Conservation (phyloP, 2,888 invertebrate species). For the Nemotelus pantherinus region DNA sequence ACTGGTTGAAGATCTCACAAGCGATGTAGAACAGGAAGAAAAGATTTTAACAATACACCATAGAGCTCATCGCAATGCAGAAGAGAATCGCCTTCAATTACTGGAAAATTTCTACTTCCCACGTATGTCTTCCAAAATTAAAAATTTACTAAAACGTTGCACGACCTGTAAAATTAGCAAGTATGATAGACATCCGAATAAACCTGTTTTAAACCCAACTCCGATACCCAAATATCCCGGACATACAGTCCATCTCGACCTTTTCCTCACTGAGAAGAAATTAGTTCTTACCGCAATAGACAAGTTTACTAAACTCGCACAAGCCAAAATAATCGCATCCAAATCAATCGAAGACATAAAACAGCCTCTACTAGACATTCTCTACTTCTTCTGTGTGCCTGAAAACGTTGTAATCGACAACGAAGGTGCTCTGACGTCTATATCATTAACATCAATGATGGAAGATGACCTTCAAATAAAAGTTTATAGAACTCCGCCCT, state of each 20-base stretch:
- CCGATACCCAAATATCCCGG: conserved; percentile 11
- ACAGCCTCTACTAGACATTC: conserved; percentile 36
- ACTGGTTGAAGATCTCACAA: no score
- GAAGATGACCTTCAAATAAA: no score
- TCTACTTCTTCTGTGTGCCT: conserved; percentile 37
- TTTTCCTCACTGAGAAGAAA: conserved; percentile 2
- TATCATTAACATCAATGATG: no score
- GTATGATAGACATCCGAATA: conserved; percentile 28
- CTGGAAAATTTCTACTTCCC: conserved; percentile 23
- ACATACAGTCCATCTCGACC: conserved; percentile 16
- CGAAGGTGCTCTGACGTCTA: no score
- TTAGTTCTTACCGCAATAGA: conserved; percentile 42
- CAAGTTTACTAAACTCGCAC: conserved; percentile 43
- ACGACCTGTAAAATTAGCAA: conserved; percentile 5
- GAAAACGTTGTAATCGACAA: conserved; percentile 26
- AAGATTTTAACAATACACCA: no score
- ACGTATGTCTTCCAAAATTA: conserved; percentile 7
- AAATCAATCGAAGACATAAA: conserved; percentile 39
- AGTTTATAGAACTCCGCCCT: no score
- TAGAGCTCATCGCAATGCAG: conserved; percentile 10
- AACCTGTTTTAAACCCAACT: conserved; percentile 7
- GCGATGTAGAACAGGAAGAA: no score
- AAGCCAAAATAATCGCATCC: conserved; percentile 27
- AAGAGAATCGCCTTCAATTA: neutral
- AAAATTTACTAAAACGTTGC: neutral